Base-by-base conservation (phyloP, 1,140 invertebrate genomes). In the Mesaphorura yosii region DNA sequence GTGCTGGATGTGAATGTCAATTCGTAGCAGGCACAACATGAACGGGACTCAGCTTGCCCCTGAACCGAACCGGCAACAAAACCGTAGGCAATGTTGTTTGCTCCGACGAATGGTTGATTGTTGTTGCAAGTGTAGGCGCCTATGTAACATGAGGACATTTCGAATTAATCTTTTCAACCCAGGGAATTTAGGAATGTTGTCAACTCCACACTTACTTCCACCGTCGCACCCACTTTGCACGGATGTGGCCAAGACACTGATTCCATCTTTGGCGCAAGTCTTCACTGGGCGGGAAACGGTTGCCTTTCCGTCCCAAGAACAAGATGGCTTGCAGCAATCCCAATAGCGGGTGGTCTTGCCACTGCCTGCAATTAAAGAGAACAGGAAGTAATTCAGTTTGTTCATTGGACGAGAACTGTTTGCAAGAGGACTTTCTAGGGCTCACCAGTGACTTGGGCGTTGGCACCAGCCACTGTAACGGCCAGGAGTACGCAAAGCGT, bases 1-100 rank as follows among this genome's bases (percentile, higher is more conserved):
- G 54, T 48, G 14, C 54, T 49, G 20, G 54, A 51, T 10, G 41
- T 51, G 23, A 56, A 56, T 2, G 19, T 56, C 25, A 56, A 44
- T 23, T 56, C 41, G 42, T 56, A 56, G 41, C 54, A 56, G 19
- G 40, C 22, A 27, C 54, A 56, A 34, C 54, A 56, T 49, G 48
- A 56, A 15, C 51, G 31, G 20, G 25, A 46, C 17, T 56, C 54
- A 25, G 45, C 31, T 54, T n/a, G n/a, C n/a, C n/a, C n/a, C n/a
- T n/a, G n/a, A n/a, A n/a, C n/a, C n/a, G n/a, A n/a, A n/a, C n/a
- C n/a, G n/a, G n/a, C n/a, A n/a, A n/a, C n/a, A n/a, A n/a, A n/a
- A n/a, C n/a, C n/a, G n/a, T n/a, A n/a, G n/a, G n/a, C n/a, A n/a
- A n/a, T n/a, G n/a, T n/a, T n/a, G n/a, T n/a, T n/a, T n/a, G n/a